Evolutionary conservation across 2,888 invertebrate genomes (phyloP).

Genomic region (Petrolisthes manimaculis): DNA sequence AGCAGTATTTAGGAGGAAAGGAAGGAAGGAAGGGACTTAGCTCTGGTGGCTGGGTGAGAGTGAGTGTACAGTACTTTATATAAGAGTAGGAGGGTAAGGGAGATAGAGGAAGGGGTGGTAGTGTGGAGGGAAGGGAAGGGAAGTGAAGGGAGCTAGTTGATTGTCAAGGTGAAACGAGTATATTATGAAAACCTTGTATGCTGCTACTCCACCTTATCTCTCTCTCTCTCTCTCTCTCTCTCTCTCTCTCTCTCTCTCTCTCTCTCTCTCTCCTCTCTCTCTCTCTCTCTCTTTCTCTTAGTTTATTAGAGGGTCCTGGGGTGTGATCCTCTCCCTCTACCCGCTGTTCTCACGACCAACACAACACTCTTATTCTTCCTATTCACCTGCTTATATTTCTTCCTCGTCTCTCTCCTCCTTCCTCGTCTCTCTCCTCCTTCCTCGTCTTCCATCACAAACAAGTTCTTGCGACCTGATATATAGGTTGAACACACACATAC

Average conservation of each 20-base stretch:
- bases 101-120: neutral
- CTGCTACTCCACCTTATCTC: constrained; percentile 1
- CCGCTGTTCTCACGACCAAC: constrained; percentile 47
- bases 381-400: constrained; percentile 46
- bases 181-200: too few relatives aligned
- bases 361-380: constrained; percentile 25
- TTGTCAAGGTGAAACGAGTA: neutral
- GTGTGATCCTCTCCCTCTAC: constrained; percentile 35
- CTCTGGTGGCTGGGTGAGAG: too few relatives aligned
- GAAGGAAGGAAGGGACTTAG: too few relatives aligned
- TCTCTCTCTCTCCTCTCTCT: neutral
- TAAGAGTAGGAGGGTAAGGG: neutral
- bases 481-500: too few relatives aligned
- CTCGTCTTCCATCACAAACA: too few relatives aligned
- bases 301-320: constrained; percentile 29
- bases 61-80: too few relatives aligned
- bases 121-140: neutral
- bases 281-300: neutral
- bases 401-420: neutral
- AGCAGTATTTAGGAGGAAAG: too few relatives aligned
- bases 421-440: too few relatives aligned
- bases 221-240: constrained; percentile 8
- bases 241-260: constrained; percentile 10
- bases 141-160: neutral
- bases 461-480: too few relatives aligned